Base-by-base conservation (phyloP, 2,888 invertebrate genomes). In the Chydorus sphaericus region DNA sequence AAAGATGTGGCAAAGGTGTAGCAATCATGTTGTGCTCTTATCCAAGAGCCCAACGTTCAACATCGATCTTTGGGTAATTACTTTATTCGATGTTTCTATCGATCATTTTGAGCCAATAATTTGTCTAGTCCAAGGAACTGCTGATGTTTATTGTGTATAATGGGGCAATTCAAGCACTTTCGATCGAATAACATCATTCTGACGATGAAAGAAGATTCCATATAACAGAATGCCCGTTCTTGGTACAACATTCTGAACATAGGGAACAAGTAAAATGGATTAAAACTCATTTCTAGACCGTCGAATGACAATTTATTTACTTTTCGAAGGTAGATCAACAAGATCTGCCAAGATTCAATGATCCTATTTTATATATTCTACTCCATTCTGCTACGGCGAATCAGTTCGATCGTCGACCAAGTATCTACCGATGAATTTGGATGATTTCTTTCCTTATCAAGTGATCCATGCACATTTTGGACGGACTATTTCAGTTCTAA, bases 361-460 rank as follows among this genome's bases (percentile, higher is more conserved):
- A 55, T 55, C 4, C 48, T 48, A 14, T 54, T 65, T 8, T 76
- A n/a, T 88, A 59, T 90, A 90, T 65, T 90, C 90, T 0, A 89
- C 89, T 0, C 90, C 90, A 0, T 81, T 84, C 0, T 90, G 90
- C 63, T 90, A 90, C 64, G 64, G 88, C 56, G 83, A 88, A 65
- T 79, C 88, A 0, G 73, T 91, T 0, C 77, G 84, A 60, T 81
- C 86, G 57, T 75, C 79, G 1, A 76, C 80, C 8, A 71, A 79
- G 8, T 76, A 78, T 0, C 80, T 85, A 73, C 75, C 82, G 0
- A 75, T 75, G 0, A 92, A 91, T 68, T 71, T 73, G 1, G 89
- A 91, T 62, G 93, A 93, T 66, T 92, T 91, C 73, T 90, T 93
- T 69, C 93, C 93, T 0, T 93, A 89, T 86, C 91, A 1, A 84